Evolutionary conservation across 2,797 vertebrate genomes (phyloP).

Genomic region (Paramormyrops hopkinsi): DNA sequence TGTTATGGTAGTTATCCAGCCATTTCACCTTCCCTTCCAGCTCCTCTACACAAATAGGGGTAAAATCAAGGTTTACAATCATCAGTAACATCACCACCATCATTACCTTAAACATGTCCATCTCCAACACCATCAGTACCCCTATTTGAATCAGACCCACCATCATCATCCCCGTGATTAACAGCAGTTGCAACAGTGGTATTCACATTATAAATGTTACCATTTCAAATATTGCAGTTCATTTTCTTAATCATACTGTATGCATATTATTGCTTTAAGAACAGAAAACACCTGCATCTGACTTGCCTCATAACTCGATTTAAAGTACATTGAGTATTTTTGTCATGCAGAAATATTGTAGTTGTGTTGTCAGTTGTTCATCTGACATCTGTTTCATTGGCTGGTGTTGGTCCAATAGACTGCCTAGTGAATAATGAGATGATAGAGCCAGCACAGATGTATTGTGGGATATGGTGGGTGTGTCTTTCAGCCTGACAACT

Average conservation of each 20-base stretch:
- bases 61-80: neutral
- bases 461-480: neutral
- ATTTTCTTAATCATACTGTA: neutral
- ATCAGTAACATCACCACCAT: neutral
- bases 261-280: neutral
- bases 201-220: neutral
- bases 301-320: neutral
- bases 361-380: neutral
- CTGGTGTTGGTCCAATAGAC: neutral
- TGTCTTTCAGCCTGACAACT: neutral
- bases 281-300: neutral
- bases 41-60: conserved; percentile 63
- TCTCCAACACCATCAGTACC: neutral
- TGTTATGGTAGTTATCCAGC: conserved; percentile 87
- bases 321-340: neutral
- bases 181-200: neutral
- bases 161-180: neutral
- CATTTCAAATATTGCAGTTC: neutral
- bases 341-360: neutral
- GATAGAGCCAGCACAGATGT: neutral
- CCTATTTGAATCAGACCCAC: neutral
- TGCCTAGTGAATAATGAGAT: neutral
- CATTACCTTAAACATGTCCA: neutral
- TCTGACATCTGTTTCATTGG: neutral
- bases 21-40: conserved; percentile 91